Conservation (phyloP, 1,140 invertebrate species). For the Drosophila ananassae region DNA sequence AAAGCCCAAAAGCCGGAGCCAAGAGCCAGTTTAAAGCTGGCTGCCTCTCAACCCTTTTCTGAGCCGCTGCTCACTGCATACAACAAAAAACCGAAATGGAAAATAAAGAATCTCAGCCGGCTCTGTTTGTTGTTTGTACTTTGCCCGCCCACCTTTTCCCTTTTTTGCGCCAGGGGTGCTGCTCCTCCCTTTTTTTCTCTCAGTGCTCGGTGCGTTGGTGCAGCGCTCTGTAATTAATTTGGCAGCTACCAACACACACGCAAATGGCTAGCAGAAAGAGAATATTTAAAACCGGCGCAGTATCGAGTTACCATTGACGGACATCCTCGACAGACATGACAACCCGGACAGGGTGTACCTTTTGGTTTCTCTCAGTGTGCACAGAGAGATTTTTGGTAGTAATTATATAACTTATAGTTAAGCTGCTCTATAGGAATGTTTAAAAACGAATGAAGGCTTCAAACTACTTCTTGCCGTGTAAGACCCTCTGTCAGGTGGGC, state of each 20-base stretch:
- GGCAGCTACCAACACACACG: conserved; percentile 57
- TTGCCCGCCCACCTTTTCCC: conserved; percentile 7
- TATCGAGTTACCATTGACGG: conserved; percentile 76
- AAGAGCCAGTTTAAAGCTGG: conserved; percentile 54
- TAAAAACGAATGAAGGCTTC: too few species aligned
- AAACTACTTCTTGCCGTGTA: not conserved
- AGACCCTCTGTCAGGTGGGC: conserved; percentile 11
- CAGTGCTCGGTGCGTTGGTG: conserved; percentile 61
- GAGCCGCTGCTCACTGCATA: conserved; percentile 16
- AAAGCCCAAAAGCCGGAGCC: conserved; percentile 27
- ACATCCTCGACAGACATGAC: conserved; percentile 34
- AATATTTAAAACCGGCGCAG: conserved; percentile 72
- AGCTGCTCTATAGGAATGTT: not conserved
- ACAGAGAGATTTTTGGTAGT: not conserved
- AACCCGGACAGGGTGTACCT: conserved; percentile 42
- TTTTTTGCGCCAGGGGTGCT: not conserved
- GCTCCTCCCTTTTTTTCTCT: conserved; percentile 14
- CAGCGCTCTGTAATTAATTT: conserved; percentile 80
- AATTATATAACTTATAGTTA: not conserved
- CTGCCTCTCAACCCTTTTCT: conserved; percentile 12
- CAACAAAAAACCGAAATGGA: not conserved
- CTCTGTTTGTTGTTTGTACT: conserved; percentile 55
- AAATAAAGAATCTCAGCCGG: conserved; percentile 42
- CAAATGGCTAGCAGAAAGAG: conserved; percentile 52
- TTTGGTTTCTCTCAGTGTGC: conserved; percentile 5